Percentiles rank a stretch among this genome's conserved stretches.
Conservation (phyloP, 2,888 invertebrate genomes). For the Smittia sp. region DNA sequence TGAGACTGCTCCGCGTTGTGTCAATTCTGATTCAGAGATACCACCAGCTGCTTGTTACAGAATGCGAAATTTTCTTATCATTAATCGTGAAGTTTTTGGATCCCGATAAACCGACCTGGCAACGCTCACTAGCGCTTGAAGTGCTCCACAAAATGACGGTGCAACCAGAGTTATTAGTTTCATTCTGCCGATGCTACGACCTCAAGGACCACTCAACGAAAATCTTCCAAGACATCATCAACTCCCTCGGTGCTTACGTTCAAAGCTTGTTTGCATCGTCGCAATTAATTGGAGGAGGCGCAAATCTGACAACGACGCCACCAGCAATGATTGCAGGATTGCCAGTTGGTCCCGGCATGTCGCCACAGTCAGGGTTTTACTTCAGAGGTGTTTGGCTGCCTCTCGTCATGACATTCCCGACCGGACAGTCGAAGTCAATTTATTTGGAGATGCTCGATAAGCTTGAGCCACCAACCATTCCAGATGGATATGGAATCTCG, state of each 20-base stretch:
- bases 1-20: conserved; percentile 89
- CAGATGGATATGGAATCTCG: conserved; percentile 97
- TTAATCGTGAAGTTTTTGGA: conserved; percentile 96
- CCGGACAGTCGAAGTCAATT: conserved; percentile 82
- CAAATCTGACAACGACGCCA: conserved; percentile 41
- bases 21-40: conserved; percentile 91
- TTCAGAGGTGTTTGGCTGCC: conserved; percentile 92
- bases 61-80: conserved; percentile 97
- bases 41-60: conserved; percentile 87
- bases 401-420: conserved; percentile 77
- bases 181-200: conserved; percentile 94
- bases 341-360: conserved; percentile 66
- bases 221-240: conserved; percentile 92
- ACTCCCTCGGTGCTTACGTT: conserved; percentile 88
- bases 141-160: conserved; percentile 92
- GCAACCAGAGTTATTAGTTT: conserved; percentile 78
- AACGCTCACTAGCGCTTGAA: conserved; percentile 90
- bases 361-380: conserved; percentile 87
- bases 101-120: conserved; percentile 96
- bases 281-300: conserved; percentile 58
- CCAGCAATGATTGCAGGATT: conserved; percentile 42
- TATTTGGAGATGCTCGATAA: conserved; percentile 96
- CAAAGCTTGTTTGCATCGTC: conserved; percentile 83
- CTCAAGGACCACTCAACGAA: conserved; percentile 90
- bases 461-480: conserved; percentile 86